Percentiles rank a stretch among this genome's conserved stretches.
Evolutionary conservation across 2,888 invertebrate species (phyloP).

Genomic region (Cylindroiulus punctatus): DNA sequence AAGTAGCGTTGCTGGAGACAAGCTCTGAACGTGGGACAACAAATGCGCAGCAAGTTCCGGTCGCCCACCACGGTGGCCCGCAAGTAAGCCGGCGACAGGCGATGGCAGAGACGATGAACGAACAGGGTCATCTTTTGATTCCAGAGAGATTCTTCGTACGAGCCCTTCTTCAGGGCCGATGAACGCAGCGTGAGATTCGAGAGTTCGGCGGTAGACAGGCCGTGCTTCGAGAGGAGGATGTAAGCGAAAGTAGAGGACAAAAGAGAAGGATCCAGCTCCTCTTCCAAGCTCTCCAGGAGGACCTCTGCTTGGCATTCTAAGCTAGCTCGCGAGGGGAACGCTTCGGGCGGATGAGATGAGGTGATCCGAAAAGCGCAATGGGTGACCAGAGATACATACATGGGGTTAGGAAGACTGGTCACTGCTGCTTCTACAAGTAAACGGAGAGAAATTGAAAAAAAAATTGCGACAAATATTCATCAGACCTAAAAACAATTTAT

Average conservation of each 20-base stretch:
- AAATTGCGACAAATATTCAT: too few relatives aligned
- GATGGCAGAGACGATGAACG: constrained; percentile 29
- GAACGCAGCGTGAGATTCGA: constrained; percentile 42
- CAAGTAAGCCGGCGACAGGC: constrained; percentile 18
- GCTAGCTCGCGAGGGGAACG: constrained; percentile 70
- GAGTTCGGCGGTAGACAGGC: constrained; percentile 80
- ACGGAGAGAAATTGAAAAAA: background rate
- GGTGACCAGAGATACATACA: constrained; percentile 56
- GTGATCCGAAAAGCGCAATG: constrained; percentile 63
- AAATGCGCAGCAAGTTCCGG: constrained; percentile 60
- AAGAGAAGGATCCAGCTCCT: constrained; percentile 72
- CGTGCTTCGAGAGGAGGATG: constrained; percentile 79
- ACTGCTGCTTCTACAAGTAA: constrained; percentile 6
- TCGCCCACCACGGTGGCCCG: constrained; percentile 67
- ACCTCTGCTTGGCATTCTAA: constrained; percentile 74
- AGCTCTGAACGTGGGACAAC: constrained; percentile 57
- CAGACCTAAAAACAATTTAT: too few relatives aligned
- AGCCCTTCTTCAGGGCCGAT: background rate
- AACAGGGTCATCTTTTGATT: constrained; percentile 19
- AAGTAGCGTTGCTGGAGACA: background rate
- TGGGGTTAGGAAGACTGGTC: constrained; percentile 37
- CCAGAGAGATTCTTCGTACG: background rate
- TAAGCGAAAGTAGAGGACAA: constrained; percentile 74
- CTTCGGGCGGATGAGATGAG: constrained; percentile 68
- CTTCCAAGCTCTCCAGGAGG: constrained; percentile 76